Base-by-base conservation (phyloP, 1,140 invertebrate genomes). In the Pseudoatta argentina region DNA sequence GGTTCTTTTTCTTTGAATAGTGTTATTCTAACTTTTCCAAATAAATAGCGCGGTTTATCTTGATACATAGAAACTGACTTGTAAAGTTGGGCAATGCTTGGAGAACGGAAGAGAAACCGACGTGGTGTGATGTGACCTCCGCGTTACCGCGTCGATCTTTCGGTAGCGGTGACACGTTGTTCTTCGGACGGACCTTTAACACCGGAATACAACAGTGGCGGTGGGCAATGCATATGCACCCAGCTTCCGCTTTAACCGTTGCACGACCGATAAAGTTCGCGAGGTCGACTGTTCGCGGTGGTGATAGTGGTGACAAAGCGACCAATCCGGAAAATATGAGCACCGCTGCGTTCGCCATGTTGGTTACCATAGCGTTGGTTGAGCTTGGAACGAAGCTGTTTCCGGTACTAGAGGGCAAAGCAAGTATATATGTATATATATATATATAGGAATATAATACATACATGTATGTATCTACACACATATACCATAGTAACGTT, bases 271-370 rank as follows among this genome's bases (percentile, higher is more conserved):
- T 53, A 87, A 77, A 72, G 85, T 89, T 89, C 87, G 81, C 59
- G 73, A 30, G 79, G 79, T 88, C 86, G 73, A 55, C 71, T 44
- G 63, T 66, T 34, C 79, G 79, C 55, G 53, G 79, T 71, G 21
- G 64, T 48, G n/a, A 14, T 24, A 39, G 16, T 18, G 53, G 16
- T 55, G 79, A 73, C 79, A 82, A 73, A 82, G 67, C 79, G 79
- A 73, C 6, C 67, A 21, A 55, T 82, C 79, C 67, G 34, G 87
- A 89, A 89, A 89, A 89, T 89, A 89, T 94, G 94, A 94, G 93
- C 92, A 93, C 93, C 93, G 93, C 94, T 95, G 94, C 79, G 76
- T 91, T 92, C 93, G 92, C 92, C 92, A 94, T 94, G 94, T 94
- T 94, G 93, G 92, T 92, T 93, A 94, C 92, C 91, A 94, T 92